Percentiles rank a stretch among this genome's conserved stretches.
phyloP scores from a whole-genome alignment of 2,888 invertebrate genomes.

The Agonopterix heracliana region DNA sequence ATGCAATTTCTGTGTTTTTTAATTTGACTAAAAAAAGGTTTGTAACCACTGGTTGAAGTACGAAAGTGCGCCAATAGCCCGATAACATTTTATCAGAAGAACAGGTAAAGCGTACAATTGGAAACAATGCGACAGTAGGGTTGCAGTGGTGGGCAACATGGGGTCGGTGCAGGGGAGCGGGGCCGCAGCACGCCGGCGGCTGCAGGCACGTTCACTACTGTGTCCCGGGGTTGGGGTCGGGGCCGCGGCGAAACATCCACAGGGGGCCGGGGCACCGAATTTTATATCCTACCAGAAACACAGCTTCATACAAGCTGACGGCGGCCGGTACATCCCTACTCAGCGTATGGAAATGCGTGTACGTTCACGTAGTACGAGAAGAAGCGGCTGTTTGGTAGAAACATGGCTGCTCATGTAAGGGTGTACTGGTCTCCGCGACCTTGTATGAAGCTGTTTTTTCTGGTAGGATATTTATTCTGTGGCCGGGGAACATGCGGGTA shows the following conservation, averaged over 20 bases:
- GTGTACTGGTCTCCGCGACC: neutral
- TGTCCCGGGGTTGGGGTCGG: conserved; percentile 14
- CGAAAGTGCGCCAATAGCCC: neutral
- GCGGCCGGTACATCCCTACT: too few relatives aligned
- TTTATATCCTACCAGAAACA: too few relatives aligned
- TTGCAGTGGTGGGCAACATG: conserved; percentile 16
- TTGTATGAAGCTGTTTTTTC: too few relatives aligned
- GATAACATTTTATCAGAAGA: conserved; percentile 11
- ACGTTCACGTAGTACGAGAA: too few relatives aligned
- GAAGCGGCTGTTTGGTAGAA: too few relatives aligned
- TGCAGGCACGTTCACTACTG: neutral
- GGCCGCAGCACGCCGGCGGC: conserved; percentile 23
- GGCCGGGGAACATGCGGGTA: conserved; percentile 51
- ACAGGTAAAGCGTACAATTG: conserved; percentile 52
- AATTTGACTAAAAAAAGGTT: neutral
- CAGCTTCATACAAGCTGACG: too few relatives aligned
- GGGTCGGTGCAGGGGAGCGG: conserved; percentile 27
- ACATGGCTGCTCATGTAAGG: too few relatives aligned
- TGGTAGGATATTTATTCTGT: too few relatives aligned
- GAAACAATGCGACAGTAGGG: conserved; percentile 29
- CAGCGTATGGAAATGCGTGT: too few relatives aligned
- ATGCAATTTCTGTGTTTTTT: conserved; percentile 6
- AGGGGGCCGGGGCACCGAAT: conserved; percentile 59
- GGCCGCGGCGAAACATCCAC: conserved; percentile 33
- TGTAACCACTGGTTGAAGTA: neutral